These are phyloP conservation scores for Caenorhabditis sinica DNA, from an alignment of 2,888 invertebrate species.

Conservation along the genomic window DNA sequence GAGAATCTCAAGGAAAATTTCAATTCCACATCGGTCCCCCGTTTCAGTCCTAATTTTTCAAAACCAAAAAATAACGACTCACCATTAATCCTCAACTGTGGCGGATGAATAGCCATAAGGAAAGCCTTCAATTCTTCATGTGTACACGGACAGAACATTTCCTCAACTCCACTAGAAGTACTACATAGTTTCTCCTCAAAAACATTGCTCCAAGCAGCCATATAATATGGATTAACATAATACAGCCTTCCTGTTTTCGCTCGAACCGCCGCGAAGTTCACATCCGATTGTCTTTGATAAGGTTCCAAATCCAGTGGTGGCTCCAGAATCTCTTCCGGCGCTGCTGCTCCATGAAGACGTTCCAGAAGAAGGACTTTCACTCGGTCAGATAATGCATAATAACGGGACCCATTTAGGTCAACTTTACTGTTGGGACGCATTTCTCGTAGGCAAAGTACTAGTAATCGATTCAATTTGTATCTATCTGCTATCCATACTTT, in stretches of 20 bases:
- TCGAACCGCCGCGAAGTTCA: conserved; percentile 81
- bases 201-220: conserved; percentile 83
- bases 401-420: conserved; percentile 82
- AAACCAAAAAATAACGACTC: neutral
- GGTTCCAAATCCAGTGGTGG: conserved; percentile 82
- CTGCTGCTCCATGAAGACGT: conserved; percentile 81
- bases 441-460: conserved; percentile 82
- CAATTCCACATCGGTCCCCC: too few relatives aligned
- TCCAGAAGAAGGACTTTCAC: conserved; percentile 83
- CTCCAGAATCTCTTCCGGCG: conserved; percentile 83
- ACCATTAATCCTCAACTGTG: conserved; percentile 83
- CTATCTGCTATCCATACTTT: conserved; percentile 84
- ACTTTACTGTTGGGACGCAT: conserved; percentile 81
- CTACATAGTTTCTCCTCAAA: conserved; percentile 77
- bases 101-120: conserved; percentile 83
- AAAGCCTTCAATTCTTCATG: conserved; percentile 83
- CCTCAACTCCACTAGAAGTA: conserved; percentile 75
- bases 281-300: conserved; percentile 79
- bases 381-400: conserved; percentile 82
- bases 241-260: conserved; percentile 83
- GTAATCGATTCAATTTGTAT: conserved; percentile 82
- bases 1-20: too few relatives aligned
- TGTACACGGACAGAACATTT: conserved; percentile 82
- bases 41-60: neutral
- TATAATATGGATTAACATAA: conserved; percentile 83